Conservation (phyloP, 1,140 invertebrate genomes). For the Pseudomyrmex dendroicus region DNA sequence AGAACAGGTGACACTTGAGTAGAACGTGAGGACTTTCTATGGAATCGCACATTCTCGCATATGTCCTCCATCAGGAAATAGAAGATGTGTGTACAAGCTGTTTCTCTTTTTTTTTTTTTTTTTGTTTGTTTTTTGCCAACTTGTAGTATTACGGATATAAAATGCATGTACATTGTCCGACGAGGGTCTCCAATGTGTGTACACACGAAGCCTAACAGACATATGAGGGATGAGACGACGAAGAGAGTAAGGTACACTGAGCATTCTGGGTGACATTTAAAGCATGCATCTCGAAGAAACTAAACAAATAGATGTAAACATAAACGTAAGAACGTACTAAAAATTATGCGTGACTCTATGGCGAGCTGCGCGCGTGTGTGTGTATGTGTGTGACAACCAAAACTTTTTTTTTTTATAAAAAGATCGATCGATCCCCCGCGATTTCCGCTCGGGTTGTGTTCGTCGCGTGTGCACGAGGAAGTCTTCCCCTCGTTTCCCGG, state of each 20-base stretch:
- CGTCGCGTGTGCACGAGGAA: no score
- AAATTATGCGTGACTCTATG: slow-evolving; percentile 67
- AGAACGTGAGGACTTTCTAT: slow-evolving; percentile 4
- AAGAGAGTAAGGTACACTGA: slow-evolving; percentile 81
- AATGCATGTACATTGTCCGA: slow-evolving; percentile 59
- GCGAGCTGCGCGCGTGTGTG: slow-evolving; percentile 61
- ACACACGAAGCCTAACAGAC: slow-evolving; percentile 67
- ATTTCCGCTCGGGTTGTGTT: no score
- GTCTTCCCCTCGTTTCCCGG: background rate
- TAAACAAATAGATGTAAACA: slow-evolving; percentile 49
- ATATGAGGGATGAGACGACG: slow-evolving; percentile 75
- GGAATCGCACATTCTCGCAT: slow-evolving; percentile 47
- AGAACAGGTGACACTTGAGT: background rate
- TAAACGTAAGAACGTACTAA: slow-evolving; percentile 64
- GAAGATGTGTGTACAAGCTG: slow-evolving; percentile 37
- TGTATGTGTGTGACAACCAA: no score
- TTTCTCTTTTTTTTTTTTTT: no score
- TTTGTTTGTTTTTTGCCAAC: slow-evolving; percentile 18
- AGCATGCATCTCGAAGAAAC: slow-evolving; percentile 82
- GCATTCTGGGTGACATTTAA: slow-evolving; percentile 85
- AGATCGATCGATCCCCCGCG: slow-evolving; percentile 36
- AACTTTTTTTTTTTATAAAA: slow-evolving; percentile 22
- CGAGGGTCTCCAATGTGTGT: slow-evolving; percentile 45
- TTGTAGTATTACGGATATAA: slow-evolving; percentile 35
- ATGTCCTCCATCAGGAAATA: slow-evolving; percentile 38